Conservation (phyloP, 1,140 invertebrate genomes). For the Zaprionus taronus region DNA sequence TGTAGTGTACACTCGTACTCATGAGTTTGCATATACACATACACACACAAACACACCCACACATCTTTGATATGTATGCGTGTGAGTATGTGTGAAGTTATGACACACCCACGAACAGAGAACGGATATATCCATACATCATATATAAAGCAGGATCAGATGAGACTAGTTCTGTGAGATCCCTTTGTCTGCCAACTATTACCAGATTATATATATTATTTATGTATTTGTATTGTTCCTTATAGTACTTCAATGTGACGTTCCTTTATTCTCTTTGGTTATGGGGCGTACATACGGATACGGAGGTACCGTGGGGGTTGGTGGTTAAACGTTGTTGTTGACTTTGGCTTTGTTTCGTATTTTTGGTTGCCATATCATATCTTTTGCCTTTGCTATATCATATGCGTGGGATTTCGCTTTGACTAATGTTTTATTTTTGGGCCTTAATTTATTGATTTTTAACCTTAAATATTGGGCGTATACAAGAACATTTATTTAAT, state of each 20-base stretch:
- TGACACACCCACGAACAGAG: conserved; percentile 15
- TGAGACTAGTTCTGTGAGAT: conserved; percentile 4
- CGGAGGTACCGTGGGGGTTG: not conserved
- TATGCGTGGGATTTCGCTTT: conserved; percentile 32
- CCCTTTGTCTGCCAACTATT: conserved; percentile 18
- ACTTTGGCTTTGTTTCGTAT: conserved; percentile 34
- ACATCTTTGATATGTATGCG: not conserved
- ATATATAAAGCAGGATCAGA: conserved; percentile 1
- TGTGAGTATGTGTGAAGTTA: not conserved
- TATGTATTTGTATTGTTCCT: not conserved
- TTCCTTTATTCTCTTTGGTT: not conserved
- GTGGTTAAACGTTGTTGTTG: conserved; percentile 18
- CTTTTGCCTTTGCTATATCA: conserved; percentile 9
- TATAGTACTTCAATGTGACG: conserved; percentile 32
- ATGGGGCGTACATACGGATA: not conserved
- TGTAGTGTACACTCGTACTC: conserved; percentile 39
- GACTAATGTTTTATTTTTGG: conserved; percentile 34
- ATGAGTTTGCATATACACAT: conserved; percentile 23
- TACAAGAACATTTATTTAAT: not conserved
- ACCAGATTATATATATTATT: not conserved
- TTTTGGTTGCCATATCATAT: conserved; percentile 24
- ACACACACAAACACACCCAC: too few relatives aligned
- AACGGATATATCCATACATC: not conserved
- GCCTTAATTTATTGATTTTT: conserved; percentile 47
- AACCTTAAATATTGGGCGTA: conserved; percentile 4